Percentiles rank a stretch among this genome's conserved stretches.
Conservation (phyloP, 2,797 vertebrate genomes). For the Enteromius trimaculatus region DNA sequence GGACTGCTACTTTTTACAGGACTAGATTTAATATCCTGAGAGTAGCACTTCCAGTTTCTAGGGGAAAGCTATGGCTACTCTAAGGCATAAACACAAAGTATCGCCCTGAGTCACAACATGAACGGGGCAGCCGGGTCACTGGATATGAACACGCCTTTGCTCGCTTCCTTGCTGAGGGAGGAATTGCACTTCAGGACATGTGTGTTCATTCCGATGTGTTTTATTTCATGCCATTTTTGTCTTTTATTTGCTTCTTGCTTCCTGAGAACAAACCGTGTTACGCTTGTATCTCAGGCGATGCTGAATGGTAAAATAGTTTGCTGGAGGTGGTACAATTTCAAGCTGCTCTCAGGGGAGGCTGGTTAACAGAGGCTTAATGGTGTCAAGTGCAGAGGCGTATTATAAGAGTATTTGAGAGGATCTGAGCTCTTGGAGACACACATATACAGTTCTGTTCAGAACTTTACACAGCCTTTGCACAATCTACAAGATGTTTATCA, state of each 20-base stretch:
- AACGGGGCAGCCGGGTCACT: slow-evolving; percentile 71
- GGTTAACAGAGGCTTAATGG: slow-evolving; percentile 78
- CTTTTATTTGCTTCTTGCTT: slow-evolving; percentile 63
- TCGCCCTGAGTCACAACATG: slow-evolving; percentile 62
- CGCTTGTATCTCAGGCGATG: slow-evolving; percentile 62
- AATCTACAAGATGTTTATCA: slow-evolving; percentile 27
- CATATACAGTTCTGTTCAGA: slow-evolving; percentile 8
- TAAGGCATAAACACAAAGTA: slow-evolving; percentile 56
- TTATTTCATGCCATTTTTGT: slow-evolving; percentile 67
- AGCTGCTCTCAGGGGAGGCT: slow-evolving; percentile 70
- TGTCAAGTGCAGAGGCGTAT: slow-evolving; percentile 75
- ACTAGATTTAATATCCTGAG: slow-evolving; percentile 50
- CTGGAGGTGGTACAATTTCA: slow-evolving; percentile 62
- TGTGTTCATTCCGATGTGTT: slow-evolving; percentile 70
- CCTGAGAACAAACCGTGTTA: slow-evolving; percentile 61
- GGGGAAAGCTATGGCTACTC: slow-evolving; percentile 43
- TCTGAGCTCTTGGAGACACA: slow-evolving; percentile 54
- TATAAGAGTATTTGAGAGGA: slow-evolving; percentile 68
- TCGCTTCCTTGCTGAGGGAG: slow-evolving; percentile 44
- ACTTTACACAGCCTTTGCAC: slow-evolving; percentile 15
- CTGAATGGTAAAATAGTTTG: slow-evolving; percentile 61
- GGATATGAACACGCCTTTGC: slow-evolving; percentile 61
- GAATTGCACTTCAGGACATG: slow-evolving; percentile 67
- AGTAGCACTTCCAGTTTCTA: slow-evolving; percentile 33
- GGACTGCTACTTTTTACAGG: slow-evolving; percentile 21